Percentiles rank a stretch among this genome's conserved stretches.
These are phyloP conservation scores for Pseudomyrmex dendroicus DNA, from an alignment of 1,140 invertebrate genomes.

Conservation along the genomic window DNA sequence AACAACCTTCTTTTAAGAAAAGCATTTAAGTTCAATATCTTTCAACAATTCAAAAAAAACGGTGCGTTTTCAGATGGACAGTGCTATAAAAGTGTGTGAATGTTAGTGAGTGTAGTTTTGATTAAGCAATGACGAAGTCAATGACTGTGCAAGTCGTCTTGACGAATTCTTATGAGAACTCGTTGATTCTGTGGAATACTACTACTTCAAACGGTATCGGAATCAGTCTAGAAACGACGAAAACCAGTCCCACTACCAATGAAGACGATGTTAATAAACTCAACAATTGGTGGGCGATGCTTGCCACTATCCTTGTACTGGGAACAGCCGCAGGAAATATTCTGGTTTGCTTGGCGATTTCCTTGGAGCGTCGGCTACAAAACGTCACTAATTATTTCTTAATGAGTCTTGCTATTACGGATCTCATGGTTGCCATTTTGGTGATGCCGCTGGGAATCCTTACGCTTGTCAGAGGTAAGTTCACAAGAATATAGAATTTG, in stretches of 20 bases:
- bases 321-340: constrained; percentile 97
- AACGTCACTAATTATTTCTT: constrained; percentile 99
- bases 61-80: constrained; percentile 37
- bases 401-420: constrained; percentile 97
- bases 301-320: constrained; percentile 92
- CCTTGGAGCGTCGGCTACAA: constrained; percentile 94
- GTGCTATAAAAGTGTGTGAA: constrained; percentile 30
- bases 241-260: constrained; percentile 27
- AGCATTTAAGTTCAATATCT: too few species aligned
- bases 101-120: constrained; percentile 19
- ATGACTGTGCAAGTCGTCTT: constrained; percentile 44
- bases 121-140: constrained; percentile 66
- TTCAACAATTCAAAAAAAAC: background rate
- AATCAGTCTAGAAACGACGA: constrained; percentile 52
- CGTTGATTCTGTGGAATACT: constrained; percentile 34
- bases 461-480: constrained; percentile 91
- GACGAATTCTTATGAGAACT: constrained; percentile 57
- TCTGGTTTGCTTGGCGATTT: constrained; percentile 96
- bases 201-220: constrained; percentile 72
- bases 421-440: constrained; percentile 95
- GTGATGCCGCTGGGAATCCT: constrained; percentile 96
- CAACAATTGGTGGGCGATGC: constrained; percentile 91
- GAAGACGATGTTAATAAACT: constrained; percentile 76
- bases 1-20: background rate
- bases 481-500: background rate